Evolutionary conservation across 2,113 vertebrate species (phyloP), one percentile per base, ranked within the genome.

Genomic region (Okapia johnstoni): DNA sequence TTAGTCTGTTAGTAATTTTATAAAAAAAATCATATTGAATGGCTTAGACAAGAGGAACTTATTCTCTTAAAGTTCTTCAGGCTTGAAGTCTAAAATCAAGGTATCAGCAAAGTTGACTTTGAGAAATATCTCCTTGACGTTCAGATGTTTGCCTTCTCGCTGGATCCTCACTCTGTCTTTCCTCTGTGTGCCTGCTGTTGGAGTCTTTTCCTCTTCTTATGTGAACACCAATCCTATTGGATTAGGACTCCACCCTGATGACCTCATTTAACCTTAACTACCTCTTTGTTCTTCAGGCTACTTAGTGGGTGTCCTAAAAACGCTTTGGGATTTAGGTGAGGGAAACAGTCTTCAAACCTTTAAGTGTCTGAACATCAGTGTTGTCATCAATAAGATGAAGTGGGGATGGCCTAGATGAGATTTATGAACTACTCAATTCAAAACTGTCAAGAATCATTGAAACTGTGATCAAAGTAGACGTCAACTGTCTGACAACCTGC

Each of bases 381-480:
- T 57, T 61, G 30, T n/a, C 23, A 36, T 73, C 19, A 17, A 9
- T 83, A 40, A 52, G 7, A 6, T 46, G n/a, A 76, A 46, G 3
- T 70, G 17, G 2, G 4, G 2, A 60, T 17, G 21, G 17, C 7
- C n/a, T 40, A 57, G 0, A 1, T 46, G 21, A 25, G 50, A 60
- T 40, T 46, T 33, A 52, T 21, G 61, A 52, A 43, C 46, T 84
- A 84, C 40, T 48, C 33, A 86, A 23, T 43, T 92, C 33, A 90
- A 87, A 93, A 79, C 16, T 15, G 33, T 2, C 5, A 73, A 70
- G 28, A 40, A 73, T 15, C 60, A 0, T 21, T 52, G 40, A 19
- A 83, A 60, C 2, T 40, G 9, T 7, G 12, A 80, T 70, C 19
- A 84, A 77, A 54, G n/a, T 33, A 28, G 13, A 83, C 8, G 15